Evolutionary conservation across 2,888 invertebrate species (phyloP).

Genomic region (Lasioglossum leucozonium): DNA sequence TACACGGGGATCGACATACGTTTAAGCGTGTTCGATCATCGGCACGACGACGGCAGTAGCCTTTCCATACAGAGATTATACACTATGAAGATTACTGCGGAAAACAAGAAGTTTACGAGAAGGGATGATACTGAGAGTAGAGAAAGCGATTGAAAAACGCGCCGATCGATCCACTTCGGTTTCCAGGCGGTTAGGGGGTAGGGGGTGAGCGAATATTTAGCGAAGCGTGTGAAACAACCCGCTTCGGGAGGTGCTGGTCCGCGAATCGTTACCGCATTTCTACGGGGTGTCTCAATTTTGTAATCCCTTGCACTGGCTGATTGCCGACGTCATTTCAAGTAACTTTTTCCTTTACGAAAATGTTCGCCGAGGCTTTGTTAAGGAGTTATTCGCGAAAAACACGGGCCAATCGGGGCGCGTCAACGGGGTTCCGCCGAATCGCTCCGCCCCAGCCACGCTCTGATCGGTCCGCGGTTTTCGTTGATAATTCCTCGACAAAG

Average conservation of each 20-base stretch:
- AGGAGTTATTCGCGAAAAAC: too few relatives aligned
- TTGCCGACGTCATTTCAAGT: too few relatives aligned
- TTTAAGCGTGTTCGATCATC: conserved; percentile 48
- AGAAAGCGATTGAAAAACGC: conserved; percentile 46
- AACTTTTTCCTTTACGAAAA: too few relatives aligned
- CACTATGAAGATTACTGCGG: conserved; percentile 67
- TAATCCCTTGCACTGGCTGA: accelerated
- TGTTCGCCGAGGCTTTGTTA: too few relatives aligned
- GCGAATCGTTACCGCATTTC: background rate
- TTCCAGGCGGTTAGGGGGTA: background rate
- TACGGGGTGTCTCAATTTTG: background rate
- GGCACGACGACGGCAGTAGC: conserved; percentile 67
- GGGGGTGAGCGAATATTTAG: background rate
- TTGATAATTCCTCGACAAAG: too few relatives aligned
- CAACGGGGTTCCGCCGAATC: too few relatives aligned
- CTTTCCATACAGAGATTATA: conserved; percentile 54
- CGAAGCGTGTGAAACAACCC: background rate
- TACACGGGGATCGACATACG: conserved; percentile 10
- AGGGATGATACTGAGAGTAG: conserved; percentile 55
- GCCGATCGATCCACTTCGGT: conserved; percentile 25
- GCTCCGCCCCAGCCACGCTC: too few relatives aligned
- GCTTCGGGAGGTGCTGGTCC: background rate
- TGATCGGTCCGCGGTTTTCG: too few relatives aligned
- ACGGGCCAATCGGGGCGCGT: too few relatives aligned
- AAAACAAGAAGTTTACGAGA: conserved; percentile 64